These are phyloP conservation scores for Hanleya hanleyi DNA, from an alignment of 2,888 invertebrate genomes.

Conservation along the genomic window DNA sequence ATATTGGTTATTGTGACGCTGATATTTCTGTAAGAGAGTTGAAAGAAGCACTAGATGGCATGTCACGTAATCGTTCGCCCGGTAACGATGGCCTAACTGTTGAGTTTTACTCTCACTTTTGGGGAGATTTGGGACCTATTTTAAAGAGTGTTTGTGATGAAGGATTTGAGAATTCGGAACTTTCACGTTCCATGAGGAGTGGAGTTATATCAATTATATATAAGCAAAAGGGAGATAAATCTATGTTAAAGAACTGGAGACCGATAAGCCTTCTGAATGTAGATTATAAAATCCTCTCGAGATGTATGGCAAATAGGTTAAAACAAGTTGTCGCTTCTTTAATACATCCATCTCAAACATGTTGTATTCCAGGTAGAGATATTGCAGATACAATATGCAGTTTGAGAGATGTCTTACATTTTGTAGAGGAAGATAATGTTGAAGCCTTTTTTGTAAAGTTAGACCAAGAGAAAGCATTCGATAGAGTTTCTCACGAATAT, in stretches of 20 bases:
- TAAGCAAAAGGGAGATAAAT: neutral
- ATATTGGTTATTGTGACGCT: too few relatives aligned
- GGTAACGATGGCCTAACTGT: slow-evolving; percentile 12
- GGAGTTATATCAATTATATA: neutral
- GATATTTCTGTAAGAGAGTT: too few relatives aligned
- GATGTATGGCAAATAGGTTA: neutral
- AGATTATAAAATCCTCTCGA: neutral
- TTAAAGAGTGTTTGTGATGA: neutral
- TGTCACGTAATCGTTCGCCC: too few relatives aligned
- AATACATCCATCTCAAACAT: neutral
- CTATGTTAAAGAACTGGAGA: neutral
- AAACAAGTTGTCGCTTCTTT: neutral
- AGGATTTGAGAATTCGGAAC: neutral
- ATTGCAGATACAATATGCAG: neutral
- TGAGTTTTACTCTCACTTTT: neutral
- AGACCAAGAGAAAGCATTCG: slow-evolving; percentile 22
- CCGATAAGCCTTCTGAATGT: neutral
- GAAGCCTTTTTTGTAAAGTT: neutral
- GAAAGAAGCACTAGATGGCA: too few relatives aligned
- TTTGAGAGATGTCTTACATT: neutral
- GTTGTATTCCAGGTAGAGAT: neutral
- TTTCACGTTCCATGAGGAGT: neutral
- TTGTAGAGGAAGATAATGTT: neutral
- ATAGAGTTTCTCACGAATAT: slow-evolving; percentile 8
- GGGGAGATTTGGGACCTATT: neutral